phyloP scores from a whole-genome alignment of 2,888 invertebrate genomes.

The Epinotia ramella region DNA sequence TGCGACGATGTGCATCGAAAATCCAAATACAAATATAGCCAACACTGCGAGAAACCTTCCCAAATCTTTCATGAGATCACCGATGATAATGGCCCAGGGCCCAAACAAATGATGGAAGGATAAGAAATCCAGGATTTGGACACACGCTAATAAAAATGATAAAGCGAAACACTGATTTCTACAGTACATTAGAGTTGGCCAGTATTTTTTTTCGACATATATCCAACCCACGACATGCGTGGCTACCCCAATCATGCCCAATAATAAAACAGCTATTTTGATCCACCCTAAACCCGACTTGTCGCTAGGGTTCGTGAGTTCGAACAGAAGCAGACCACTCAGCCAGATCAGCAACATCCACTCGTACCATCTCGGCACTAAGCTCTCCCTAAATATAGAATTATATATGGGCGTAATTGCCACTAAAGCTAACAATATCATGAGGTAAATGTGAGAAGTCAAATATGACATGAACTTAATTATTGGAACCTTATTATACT shows the following conservation, averaged over 20 bases:
- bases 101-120: conserved; percentile 99
- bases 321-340: conserved; percentile 96
- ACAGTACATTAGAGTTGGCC: conserved; percentile 96
- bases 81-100: conserved; percentile 99
- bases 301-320: conserved; percentile 98
- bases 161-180: conserved; percentile 98
- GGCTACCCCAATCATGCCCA: conserved; percentile 96
- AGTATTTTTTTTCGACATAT: conserved; percentile 88
- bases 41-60: conserved; percentile 98
- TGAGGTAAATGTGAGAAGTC: conserved; percentile 98
- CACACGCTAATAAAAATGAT: conserved; percentile 97
- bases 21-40: conserved; percentile 99
- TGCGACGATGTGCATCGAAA: conserved; percentile 98
- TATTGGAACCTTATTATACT: conserved; percentile 99
- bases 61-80: conserved; percentile 96
- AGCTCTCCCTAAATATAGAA: conserved; percentile 90
- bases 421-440: conserved; percentile 95
- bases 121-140: conserved; percentile 98
- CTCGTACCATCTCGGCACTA: conserved; percentile 98
- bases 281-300: conserved; percentile 98
- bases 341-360: conserved; percentile 98
- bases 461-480: conserved; percentile 99
- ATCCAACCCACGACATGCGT: conserved; percentile 94
- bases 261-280: conserved; percentile 93
- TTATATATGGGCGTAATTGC: conserved; percentile 94